Conservation (phyloP, 2,888 invertebrate genomes). For the Harpagoxenus sublaevis region DNA sequence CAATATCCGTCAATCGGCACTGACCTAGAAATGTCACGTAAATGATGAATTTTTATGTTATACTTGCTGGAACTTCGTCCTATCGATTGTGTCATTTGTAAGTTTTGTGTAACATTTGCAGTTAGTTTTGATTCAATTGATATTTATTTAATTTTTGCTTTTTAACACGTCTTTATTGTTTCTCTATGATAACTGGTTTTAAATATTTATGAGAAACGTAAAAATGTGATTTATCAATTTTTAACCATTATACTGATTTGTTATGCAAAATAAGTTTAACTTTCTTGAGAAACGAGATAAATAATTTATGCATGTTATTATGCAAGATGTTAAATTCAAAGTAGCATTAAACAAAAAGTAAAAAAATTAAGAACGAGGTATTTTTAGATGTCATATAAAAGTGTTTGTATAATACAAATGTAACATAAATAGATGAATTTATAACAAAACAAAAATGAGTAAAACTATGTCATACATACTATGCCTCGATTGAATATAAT, state of each 20-base stretch:
- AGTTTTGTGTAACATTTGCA: background rate
- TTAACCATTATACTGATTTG: background rate
- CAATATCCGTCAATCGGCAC: slow-evolving; percentile 24
- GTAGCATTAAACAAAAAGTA: background rate
- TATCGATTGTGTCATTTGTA: background rate
- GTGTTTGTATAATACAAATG: background rate
- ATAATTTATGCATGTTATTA: slow-evolving; percentile 14
- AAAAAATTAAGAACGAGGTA: background rate
- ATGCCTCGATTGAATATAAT: background rate
- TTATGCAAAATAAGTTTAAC: slow-evolving; percentile 30
- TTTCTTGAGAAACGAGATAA: background rate
- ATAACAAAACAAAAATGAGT: background rate
- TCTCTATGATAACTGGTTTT: background rate
- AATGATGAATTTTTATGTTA: slow-evolving; percentile 24
- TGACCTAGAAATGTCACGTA: slow-evolving; percentile 34
- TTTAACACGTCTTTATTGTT: background rate
- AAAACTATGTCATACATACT: background rate
- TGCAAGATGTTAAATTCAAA: slow-evolving; percentile 14
- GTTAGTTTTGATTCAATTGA: background rate
- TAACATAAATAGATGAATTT: background rate
- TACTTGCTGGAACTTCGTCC: background rate
- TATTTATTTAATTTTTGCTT: background rate
- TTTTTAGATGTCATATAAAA: background rate
- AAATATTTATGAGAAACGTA: slow-evolving; percentile 42
- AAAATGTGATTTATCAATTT: slow-evolving; percentile 6